phyloP scores from a whole-genome alignment of 2,797 vertebrate genomes.

The Lacerta agilis region DNA sequence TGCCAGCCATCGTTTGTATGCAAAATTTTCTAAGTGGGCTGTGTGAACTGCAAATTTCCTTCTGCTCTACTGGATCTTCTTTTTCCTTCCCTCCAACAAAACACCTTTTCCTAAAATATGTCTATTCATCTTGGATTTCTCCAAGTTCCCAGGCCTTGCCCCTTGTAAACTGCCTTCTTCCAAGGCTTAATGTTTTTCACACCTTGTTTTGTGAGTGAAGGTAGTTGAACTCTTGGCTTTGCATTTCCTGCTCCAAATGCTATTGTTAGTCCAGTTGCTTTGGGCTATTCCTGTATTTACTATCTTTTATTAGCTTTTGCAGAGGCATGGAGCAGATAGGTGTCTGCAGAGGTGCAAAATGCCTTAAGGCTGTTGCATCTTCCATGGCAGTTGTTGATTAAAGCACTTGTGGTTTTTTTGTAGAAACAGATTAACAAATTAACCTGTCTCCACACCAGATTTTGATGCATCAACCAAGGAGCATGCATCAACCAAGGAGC shows the following conservation, averaged over 20 bases:
- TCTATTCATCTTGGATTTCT: neutral
- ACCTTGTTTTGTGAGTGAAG: neutral
- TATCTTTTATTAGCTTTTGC: neutral
- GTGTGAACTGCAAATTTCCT: neutral
- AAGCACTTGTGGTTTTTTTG: constrained; percentile 54
- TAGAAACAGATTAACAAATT: constrained; percentile 76
- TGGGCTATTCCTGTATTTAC: neutral
- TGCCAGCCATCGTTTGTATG: neutral
- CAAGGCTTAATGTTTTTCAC: neutral
- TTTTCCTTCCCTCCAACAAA: neutral
- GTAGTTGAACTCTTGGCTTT: neutral
- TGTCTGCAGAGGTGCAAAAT: neutral
- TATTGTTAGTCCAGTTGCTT: neutral
- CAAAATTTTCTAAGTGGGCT: neutral
- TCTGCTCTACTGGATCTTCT: neutral
- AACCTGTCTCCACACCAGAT: constrained; percentile 53
- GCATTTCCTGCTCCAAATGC: neutral
- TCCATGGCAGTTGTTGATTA: constrained; percentile 26
- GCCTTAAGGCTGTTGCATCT: neutral
- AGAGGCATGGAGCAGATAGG: neutral
- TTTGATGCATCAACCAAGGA: neutral
- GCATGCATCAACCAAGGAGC: neutral
- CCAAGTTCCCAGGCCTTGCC: neutral
- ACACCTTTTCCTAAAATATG: neutral
- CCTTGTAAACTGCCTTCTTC: neutral